phyloP scores from a whole-genome alignment of 2,797 vertebrate genomes.

The Erpetoichthys calabaricus region DNA sequence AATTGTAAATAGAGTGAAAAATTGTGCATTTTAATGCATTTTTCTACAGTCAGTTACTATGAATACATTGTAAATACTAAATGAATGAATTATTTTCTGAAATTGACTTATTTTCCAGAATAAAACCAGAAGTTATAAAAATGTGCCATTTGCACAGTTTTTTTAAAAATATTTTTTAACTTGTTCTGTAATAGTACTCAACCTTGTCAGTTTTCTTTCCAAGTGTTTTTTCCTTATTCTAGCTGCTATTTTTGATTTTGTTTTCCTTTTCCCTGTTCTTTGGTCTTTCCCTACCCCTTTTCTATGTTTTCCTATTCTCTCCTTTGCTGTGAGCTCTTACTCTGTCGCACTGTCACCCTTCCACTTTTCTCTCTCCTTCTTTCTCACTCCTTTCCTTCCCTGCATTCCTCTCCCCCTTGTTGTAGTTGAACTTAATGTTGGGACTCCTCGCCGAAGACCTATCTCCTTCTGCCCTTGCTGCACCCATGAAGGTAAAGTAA shows the following conservation, averaged over 20 bases:
- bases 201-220: neutral
- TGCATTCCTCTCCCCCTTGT: constrained; percentile 39
- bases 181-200: neutral
- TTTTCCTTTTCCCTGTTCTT: constrained; percentile 42
- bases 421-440: constrained; percentile 94
- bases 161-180: neutral
- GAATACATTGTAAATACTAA: too few species aligned
- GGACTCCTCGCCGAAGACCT: constrained; percentile 90
- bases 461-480: constrained; percentile 98
- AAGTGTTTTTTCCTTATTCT: neutral
- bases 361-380: constrained; percentile 42
- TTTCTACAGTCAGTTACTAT: too few species aligned
- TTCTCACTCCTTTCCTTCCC: constrained; percentile 29
- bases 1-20: too few species aligned
- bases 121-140: neutral
- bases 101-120: too few species aligned
- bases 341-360: constrained; percentile 36
- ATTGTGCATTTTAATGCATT: too few species aligned
- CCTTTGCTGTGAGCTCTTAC: constrained; percentile 17
- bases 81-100: too few species aligned
- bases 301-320: constrained; percentile 19
- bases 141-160: neutral
- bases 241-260: constrained; percentile 39
- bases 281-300: constrained; percentile 33
- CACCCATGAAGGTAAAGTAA: constrained; percentile 95